Conservation (phyloP, 2,888 invertebrate genomes). For the Bruchidius siliquastri region DNA sequence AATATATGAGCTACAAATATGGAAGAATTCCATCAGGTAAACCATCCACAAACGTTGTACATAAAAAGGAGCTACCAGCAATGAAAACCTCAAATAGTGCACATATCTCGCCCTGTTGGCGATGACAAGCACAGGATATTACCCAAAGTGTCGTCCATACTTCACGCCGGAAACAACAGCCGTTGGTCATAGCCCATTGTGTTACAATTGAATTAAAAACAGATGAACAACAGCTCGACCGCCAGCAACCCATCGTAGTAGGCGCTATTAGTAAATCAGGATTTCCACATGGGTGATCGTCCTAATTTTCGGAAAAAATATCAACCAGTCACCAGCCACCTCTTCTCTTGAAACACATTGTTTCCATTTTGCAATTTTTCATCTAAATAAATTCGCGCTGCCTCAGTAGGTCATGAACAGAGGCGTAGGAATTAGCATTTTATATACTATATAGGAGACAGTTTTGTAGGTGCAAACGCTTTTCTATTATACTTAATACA, state of each 20-base stretch:
- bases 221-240: not conserved
- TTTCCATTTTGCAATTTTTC: not conserved
- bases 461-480: no score
- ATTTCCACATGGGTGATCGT: not conserved
- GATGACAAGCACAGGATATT: constrained; percentile 11
- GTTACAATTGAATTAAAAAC: constrained; percentile 16
- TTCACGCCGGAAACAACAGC: not conserved
- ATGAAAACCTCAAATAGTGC: not conserved
- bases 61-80: no score
- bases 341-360: not conserved
- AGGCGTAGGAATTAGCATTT: not conserved
- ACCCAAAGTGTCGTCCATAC: constrained; percentile 8
- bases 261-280: not conserved
- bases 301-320: not conserved
- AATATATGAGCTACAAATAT: no score
- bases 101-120: not conserved
- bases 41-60: no score
- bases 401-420: not conserved
- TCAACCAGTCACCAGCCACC: not conserved
- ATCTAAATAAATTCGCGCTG: not conserved
- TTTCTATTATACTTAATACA: no score
- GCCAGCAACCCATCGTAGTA: not conserved
- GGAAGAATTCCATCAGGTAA: no score
- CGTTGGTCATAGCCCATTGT: constrained; percentile 5
- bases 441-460: no score